Conservation (phyloP, 2,797 vertebrate genomes). For the Benthosema pterotum region DNA sequence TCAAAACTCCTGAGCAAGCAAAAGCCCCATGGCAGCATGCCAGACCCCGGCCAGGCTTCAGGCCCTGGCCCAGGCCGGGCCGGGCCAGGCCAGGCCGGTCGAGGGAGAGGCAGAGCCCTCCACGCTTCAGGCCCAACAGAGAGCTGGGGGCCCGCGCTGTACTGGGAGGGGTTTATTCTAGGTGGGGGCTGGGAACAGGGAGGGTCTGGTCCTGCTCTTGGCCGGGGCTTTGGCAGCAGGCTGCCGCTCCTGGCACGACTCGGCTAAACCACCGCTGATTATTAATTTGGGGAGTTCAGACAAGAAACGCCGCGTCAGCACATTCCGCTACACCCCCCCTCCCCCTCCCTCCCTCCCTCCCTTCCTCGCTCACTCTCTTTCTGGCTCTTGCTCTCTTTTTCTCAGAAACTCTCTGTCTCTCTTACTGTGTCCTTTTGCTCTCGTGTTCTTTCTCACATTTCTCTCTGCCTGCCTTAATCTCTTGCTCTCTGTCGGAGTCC, state of each 20-base stretch:
- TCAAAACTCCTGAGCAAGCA: constrained; percentile 84
- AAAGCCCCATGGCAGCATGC: constrained; percentile 74
- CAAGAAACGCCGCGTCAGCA: constrained; percentile 78
- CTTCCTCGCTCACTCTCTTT: not conserved
- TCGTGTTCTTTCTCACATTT: constrained; percentile 13
- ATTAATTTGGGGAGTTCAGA: constrained; percentile 83
- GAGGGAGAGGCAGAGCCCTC: constrained; percentile 53
- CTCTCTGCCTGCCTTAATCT: not conserved
- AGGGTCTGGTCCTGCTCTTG: constrained; percentile 48
- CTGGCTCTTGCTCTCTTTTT: constrained; percentile 49
- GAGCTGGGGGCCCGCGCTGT: constrained; percentile 32
- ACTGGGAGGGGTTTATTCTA: not conserved
- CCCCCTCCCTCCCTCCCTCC: constrained; percentile 14
- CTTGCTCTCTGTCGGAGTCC: constrained; percentile 30
- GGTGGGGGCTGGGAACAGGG: constrained; percentile 32
- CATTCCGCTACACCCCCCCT: constrained; percentile 67
- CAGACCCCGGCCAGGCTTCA: constrained; percentile 49
- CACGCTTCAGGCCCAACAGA: constrained; percentile 54
- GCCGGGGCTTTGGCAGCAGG: constrained; percentile 69
- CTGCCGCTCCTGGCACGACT: constrained; percentile 74
- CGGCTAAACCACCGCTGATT: constrained; percentile 77
- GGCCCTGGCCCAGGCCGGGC: too few species aligned
- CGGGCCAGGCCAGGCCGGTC: constrained; percentile 37
- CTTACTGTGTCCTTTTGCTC: not conserved
- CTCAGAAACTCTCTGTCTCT: constrained; percentile 37